Percentiles rank a stretch among this genome's conserved stretches.
These are phyloP conservation scores for Galeopterus variegatus DNA, from an alignment of 2,113 vertebrate genomes.

Conservation along the genomic window DNA sequence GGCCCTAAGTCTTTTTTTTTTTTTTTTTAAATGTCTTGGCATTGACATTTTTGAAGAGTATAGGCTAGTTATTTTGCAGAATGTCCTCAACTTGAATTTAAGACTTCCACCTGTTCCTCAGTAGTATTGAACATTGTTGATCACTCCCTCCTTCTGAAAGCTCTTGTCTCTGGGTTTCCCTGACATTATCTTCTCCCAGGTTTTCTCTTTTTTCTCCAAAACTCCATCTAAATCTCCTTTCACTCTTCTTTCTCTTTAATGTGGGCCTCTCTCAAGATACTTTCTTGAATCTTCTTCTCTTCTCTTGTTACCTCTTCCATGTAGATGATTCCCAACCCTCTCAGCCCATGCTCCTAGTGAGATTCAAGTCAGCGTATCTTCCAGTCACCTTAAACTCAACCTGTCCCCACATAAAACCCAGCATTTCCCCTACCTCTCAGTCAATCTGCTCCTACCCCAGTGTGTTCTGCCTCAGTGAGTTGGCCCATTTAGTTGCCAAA, in stretches of 20 bases:
- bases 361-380: background rate
- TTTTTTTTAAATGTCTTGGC: background rate
- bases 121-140: background rate
- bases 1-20: background rate
- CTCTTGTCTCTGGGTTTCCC: background rate
- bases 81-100: background rate
- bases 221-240: background rate
- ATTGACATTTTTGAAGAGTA: background rate
- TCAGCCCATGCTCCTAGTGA: background rate
- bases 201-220: conserved; percentile 29
- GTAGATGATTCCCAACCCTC: background rate
- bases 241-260: background rate
- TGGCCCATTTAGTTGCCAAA: background rate
- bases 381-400: background rate
- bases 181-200: background rate
- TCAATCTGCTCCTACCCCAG: background rate
- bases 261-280: background rate
- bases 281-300: background rate
- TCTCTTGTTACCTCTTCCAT: background rate
- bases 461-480: background rate
- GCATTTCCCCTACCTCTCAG: background rate
- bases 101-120: background rate
- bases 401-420: background rate
- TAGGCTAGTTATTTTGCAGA: background rate
- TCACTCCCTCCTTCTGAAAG: background rate